A percentile compares a stretch with the other conserved stretches of the same genome.
These are phyloP conservation scores for Pollenia amentaria DNA, from an alignment of 2,888 invertebrate species.

Conservation along the genomic window DNA sequence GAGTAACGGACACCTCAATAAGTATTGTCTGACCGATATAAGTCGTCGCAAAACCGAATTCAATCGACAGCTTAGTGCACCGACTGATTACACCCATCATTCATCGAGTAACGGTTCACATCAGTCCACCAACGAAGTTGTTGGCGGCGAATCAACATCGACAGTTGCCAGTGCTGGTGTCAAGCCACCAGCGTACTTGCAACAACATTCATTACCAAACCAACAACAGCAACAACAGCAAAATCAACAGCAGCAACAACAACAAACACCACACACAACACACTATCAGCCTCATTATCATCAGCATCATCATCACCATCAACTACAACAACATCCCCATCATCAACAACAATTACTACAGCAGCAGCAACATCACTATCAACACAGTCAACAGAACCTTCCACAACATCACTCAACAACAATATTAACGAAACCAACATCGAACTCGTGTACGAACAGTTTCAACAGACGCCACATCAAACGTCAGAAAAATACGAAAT, in stretches of 20 bases:
- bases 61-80: slow-evolving; percentile 84
- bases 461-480: slow-evolving; percentile 83
- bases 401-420: slow-evolving; percentile 70
- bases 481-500: slow-evolving; percentile 82
- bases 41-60: slow-evolving; percentile 84
- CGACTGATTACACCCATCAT: slow-evolving; percentile 81
- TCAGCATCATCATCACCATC: slow-evolving; percentile 56
- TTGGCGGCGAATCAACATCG: slow-evolving; percentile 80
- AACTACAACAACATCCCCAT: slow-evolving; percentile 45
- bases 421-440: slow-evolving; percentile 82
- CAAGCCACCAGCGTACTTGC: slow-evolving; percentile 74
- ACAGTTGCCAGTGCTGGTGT: slow-evolving; percentile 81
- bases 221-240: slow-evolving; percentile 40
- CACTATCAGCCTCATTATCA: slow-evolving; percentile 66
- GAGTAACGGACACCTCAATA: slow-evolving; percentile 83
- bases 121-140: slow-evolving; percentile 79
- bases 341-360: slow-evolving; percentile 69
- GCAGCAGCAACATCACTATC: slow-evolving; percentile 71
- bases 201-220: slow-evolving; percentile 76
- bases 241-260: slow-evolving; percentile 41
- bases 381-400: slow-evolving; percentile 75
- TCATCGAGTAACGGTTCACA: slow-evolving; percentile 80
- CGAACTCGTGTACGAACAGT: slow-evolving; percentile 84
- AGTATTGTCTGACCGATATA: slow-evolving; percentile 83
- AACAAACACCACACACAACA: slow-evolving; percentile 43